These are phyloP conservation scores for Accipiter virgatus DNA, from an alignment of 2,113 vertebrate species.

Conservation along the genomic window DNA sequence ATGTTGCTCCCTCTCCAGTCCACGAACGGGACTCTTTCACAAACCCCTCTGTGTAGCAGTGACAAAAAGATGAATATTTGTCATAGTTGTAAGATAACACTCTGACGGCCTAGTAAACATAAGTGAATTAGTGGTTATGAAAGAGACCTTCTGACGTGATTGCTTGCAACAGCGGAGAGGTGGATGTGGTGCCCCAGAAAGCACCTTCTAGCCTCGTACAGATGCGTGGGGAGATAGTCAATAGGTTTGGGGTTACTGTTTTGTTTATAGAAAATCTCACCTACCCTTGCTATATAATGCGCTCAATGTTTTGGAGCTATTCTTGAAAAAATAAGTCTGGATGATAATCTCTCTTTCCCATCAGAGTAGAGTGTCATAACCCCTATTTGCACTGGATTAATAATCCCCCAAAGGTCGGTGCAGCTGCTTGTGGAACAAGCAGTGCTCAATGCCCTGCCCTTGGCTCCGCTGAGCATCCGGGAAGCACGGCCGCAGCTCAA, in stretches of 20 bases:
- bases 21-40: slow-evolving; percentile 15
- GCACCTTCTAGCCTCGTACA: neutral
- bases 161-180: neutral
- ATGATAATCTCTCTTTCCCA: neutral
- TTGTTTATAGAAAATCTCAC: neutral
- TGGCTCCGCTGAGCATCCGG: fast-evolving
- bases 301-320: neutral
- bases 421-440: neutral
- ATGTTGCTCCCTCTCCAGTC: neutral
- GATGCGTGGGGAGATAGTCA: neutral
- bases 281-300: neutral
- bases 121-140: neutral
- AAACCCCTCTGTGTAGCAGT: neutral
- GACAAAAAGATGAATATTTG: slow-evolving; percentile 35
- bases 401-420: neutral
- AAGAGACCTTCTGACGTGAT: neutral
- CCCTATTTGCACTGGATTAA: neutral
- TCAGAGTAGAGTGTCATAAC: neutral
- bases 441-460: neutral
- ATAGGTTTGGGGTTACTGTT: neutral
- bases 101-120: neutral
- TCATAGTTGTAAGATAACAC: slow-evolving; percentile 12
- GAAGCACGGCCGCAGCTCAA: fast-evolving
- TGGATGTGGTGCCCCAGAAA: neutral
- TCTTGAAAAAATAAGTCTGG: neutral